These are phyloP conservation scores for Ypsolopha scabrella DNA, from an alignment of 2,888 invertebrate species.

Conservation along the genomic window DNA sequence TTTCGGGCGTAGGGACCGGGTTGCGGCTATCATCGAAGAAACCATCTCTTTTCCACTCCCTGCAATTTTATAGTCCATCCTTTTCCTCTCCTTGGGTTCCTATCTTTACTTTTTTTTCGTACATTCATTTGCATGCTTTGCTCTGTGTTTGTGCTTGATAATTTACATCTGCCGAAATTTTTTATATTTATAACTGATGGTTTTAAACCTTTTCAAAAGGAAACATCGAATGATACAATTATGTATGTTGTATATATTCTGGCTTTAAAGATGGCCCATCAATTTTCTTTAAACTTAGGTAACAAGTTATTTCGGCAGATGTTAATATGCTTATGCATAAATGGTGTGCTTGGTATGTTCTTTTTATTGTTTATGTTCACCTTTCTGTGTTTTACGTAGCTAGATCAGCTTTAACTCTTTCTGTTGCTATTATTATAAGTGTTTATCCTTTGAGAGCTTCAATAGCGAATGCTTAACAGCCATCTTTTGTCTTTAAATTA, in stretches of 20 bases:
- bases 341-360: constrained; percentile 5
- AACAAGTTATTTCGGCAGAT: background rate
- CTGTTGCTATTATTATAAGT: constrained; percentile 16
- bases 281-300: no score
- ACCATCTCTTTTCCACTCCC: constrained; percentile 43
- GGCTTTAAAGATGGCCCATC: no score
- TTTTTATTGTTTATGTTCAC: constrained; percentile 5
- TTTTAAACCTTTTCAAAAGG: no score
- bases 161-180: constrained; percentile 31
- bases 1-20: constrained; percentile 50
- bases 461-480: constrained; percentile 34
- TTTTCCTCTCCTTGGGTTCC: constrained; percentile 39
- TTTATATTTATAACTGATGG: constrained; percentile 10
- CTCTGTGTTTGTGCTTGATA: constrained; percentile 30
- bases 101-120: constrained; percentile 45
- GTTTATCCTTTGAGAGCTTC: constrained; percentile 33
- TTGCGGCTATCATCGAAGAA: constrained; percentile 65
- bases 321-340: background rate
- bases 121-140: constrained; percentile 43
- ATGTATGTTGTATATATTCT: no score
- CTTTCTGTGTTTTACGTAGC: constrained; percentile 11
- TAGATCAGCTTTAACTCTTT: constrained; percentile 17
- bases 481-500: constrained; percentile 1
- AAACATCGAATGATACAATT: no score
- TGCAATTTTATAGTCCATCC: constrained; percentile 30